These are phyloP conservation scores for Drosophila navojoa DNA, from an alignment of 1,140 invertebrate genomes.

Conservation along the genomic window DNA sequence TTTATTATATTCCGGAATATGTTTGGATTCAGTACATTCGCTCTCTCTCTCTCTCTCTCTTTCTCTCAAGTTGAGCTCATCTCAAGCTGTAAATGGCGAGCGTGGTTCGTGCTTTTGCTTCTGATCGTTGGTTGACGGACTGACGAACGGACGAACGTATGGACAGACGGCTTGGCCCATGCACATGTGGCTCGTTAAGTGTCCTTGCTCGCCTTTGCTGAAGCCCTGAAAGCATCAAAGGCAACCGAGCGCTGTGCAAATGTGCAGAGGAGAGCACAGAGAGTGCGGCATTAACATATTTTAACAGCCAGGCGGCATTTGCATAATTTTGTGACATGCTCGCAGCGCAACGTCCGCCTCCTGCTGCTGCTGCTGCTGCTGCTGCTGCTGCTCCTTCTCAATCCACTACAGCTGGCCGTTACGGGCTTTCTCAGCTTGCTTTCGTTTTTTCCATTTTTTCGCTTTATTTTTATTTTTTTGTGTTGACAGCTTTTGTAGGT, in stretches of 20 bases:
- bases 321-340: constrained; percentile 58
- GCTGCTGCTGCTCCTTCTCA: not conserved
- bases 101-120: not conserved
- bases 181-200: not conserved
- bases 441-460: constrained; percentile 4
- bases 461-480: constrained; percentile 7
- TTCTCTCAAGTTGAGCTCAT: no score
- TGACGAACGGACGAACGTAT: no score
- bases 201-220: constrained; percentile 1
- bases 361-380: not conserved
- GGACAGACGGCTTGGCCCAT: not conserved
- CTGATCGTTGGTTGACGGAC: not conserved
- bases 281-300: constrained; percentile 67
- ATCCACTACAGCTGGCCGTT: constrained; percentile 18
- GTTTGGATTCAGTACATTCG: no score
- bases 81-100: no score
- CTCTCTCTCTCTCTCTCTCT: no score
- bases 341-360: not conserved
- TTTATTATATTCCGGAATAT: no score
- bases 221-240: constrained; percentile 18
- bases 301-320: constrained; percentile 73
- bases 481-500: constrained; percentile 49
- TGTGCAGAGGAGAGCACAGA: constrained; percentile 19
- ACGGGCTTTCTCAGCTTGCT: constrained; percentile 12
- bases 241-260: constrained; percentile 8